These are phyloP conservation scores for Luffia ferchaultella DNA, from an alignment of 2,888 invertebrate species.

Conservation along the genomic window DNA sequence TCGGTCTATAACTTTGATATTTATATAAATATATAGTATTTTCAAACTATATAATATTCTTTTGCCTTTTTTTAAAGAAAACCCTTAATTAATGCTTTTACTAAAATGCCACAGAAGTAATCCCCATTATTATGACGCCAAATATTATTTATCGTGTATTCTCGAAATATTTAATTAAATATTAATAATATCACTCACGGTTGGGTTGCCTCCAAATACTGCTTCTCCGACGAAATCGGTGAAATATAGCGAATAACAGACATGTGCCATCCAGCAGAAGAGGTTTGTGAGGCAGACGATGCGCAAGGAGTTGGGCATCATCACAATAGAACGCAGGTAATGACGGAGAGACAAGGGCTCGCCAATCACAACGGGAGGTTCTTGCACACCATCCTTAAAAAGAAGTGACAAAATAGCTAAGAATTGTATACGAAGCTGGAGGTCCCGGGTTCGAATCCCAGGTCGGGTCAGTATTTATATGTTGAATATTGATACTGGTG, in stretches of 20 bases:
- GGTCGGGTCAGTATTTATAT: too few relatives aligned
- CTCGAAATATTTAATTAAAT: too few relatives aligned
- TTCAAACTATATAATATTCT: background rate
- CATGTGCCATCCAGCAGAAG: conserved; percentile 98
- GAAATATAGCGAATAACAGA: conserved; percentile 95
- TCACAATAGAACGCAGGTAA: conserved; percentile 88
- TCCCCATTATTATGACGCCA: too few relatives aligned
- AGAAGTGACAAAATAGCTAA: background rate
- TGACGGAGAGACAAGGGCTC: conserved; percentile 69
- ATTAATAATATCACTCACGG: too few relatives aligned
- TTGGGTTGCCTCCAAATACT: conserved; percentile 88
- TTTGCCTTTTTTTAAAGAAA: background rate
- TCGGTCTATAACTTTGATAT: too few relatives aligned
- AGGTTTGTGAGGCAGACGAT: conserved; percentile 92
- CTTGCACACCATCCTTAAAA: conserved; percentile 17
- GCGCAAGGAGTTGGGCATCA: conserved; percentile 87
- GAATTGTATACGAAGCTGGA: too few relatives aligned
- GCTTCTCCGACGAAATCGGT: conserved; percentile 96
- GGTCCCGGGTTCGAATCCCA: too few relatives aligned
- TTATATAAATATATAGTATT: too few relatives aligned
- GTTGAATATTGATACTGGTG: too few relatives aligned
- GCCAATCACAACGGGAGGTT: conserved; percentile 26
- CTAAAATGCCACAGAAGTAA: too few relatives aligned
- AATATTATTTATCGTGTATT: too few relatives aligned
- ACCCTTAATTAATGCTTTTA: background rate